These are phyloP conservation scores for Fringilla coelebs DNA, from an alignment of 2,797 vertebrate genomes.

Conservation along the genomic window DNA sequence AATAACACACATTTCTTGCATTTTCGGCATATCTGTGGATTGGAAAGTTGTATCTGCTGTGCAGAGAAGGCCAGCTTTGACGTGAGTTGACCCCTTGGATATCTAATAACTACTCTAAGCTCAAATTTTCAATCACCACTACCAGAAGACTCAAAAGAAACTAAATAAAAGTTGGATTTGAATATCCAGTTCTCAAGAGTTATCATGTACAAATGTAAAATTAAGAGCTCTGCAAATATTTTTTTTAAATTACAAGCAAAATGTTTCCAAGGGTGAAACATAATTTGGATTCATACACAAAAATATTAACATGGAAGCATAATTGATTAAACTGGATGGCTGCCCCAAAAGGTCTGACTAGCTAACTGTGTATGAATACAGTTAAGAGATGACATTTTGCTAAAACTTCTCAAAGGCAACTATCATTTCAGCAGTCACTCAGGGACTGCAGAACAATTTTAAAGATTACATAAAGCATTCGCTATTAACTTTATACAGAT, in stretches of 20 bases:
- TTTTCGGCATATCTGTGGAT: neutral
- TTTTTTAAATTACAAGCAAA: neutral
- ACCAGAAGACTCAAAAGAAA: neutral
- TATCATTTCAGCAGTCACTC: slow-evolving; percentile 3
- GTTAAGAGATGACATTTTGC: neutral
- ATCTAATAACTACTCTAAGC: neutral
- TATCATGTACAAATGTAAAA: neutral
- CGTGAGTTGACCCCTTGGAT: neutral
- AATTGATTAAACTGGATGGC: neutral
- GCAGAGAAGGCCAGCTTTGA: neutral
- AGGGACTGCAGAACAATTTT: neutral
- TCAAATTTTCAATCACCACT: neutral
- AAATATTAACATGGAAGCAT: neutral
- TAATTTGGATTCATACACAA: neutral
- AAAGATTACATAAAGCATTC: neutral
- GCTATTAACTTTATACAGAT: neutral
- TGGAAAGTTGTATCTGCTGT: neutral
- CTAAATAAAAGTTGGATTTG: neutral
- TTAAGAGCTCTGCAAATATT: neutral
- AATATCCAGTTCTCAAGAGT: neutral
- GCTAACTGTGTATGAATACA: neutral
- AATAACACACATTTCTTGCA: neutral
- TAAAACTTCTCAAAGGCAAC: neutral
- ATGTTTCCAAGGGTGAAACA: neutral
- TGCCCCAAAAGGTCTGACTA: neutral